Evolutionary conservation across 2,113 vertebrate species (phyloP), one percentile per base, ranked within the genome.

Genomic region (Laticauda laticaudata): DNA sequence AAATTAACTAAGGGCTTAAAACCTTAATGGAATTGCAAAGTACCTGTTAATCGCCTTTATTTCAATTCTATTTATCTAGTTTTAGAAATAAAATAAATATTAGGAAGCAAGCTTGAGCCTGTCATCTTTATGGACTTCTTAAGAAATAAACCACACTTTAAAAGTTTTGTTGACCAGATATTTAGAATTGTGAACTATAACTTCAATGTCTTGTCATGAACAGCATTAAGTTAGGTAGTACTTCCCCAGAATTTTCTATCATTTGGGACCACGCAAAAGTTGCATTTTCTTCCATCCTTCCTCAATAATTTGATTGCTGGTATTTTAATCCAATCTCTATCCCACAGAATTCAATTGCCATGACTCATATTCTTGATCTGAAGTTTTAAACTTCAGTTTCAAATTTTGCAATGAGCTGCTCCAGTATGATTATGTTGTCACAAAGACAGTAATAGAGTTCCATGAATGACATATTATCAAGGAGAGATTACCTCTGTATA

Each of bases 401-500:
- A 94, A 96, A 95, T 94, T 95, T 87, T 95, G 92, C 93, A 97
- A 95, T 95, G 94, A 94, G 94, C 95, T 96, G 94, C 96, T 94
- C 91, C 94, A 94, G 94, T 96, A 96, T 97, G 14, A 97, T 97
- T 97, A 96, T 94, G 89, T 97, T 97, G 96, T 97, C 95, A 96
- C 94, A 96, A 97, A 97, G 69, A 95, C 93, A 96, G 94, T 95
- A 97, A 97, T 97, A 97, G 91, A 95, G 90, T 54, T 97, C 92
- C 87, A 29, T 92, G 81, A 0, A 0, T 92, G 89, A 87, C 92
- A 92, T 94, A 95, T 90, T 57, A 95, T 91, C 93, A 93, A 93
- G 57, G 94, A 57, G 64, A 90, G 86, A 95, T 94, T 95, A 97
- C 95, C 94, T 94, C 55, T 93, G 94, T 48, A 94, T 95, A 91